Conservation (phyloP, 2,888 invertebrate genomes). For the Apeira syringaria region DNA sequence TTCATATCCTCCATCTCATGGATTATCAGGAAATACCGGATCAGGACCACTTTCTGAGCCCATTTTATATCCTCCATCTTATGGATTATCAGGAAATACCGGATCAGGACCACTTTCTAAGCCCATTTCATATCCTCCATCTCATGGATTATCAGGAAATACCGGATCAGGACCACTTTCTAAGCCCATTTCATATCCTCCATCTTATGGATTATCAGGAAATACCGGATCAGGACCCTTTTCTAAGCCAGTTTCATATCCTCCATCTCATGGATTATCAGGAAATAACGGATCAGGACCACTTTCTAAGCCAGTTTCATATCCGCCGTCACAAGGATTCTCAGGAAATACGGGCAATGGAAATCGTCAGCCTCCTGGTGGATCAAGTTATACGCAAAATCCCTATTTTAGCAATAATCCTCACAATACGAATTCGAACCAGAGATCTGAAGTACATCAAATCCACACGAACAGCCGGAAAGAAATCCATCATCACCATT, state of each 20-base stretch:
- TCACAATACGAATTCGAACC: conserved; percentile 1
- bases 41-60: too few species aligned
- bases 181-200: too few species aligned
- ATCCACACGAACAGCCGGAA: background rate
- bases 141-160: too few species aligned
- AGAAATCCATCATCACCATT: conserved; percentile 4
- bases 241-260: background rate
- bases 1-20: too few species aligned
- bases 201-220: too few species aligned
- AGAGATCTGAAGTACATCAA: conserved; percentile 3
- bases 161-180: too few species aligned
- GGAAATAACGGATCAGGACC: background rate
- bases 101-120: too few species aligned
- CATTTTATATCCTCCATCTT: too few species aligned
- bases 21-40: too few species aligned
- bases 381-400: background rate
- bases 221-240: too few species aligned
- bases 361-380: background rate
- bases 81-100: too few species aligned
- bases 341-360: conserved; percentile 3
- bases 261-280: background rate
- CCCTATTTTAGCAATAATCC: background rate
- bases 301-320: background rate
- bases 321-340: conserved; percentile 2
- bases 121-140: too few species aligned